Evolutionary conservation across 2,113 vertebrate genomes (phyloP).

Genomic region (Esox niger): DNA sequence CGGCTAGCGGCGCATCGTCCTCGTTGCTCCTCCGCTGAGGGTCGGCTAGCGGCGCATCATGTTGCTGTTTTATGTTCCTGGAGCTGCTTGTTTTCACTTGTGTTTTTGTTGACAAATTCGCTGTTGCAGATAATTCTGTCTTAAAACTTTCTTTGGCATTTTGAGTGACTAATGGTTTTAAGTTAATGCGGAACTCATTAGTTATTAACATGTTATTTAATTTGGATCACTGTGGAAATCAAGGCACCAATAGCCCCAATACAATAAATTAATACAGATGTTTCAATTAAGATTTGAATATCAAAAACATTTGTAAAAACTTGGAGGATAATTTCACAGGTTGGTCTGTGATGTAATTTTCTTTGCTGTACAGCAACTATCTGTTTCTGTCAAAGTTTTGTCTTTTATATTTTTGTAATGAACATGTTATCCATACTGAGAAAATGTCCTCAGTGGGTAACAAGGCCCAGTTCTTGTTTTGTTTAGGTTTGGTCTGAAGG

Average conservation of each 20-base stretch:
- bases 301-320: background rate
- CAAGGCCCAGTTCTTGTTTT: background rate
- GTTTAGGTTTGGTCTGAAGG: background rate
- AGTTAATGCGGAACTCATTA: background rate
- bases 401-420: background rate
- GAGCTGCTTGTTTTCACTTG: conserved; percentile 5
- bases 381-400: background rate
- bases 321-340: background rate
- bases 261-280: no score
- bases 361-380: background rate
- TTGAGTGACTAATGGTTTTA: background rate
- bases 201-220: background rate
- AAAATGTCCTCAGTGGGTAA: background rate
- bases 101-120: background rate
- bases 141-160: background rate
- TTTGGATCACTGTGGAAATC: background rate
- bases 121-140: background rate
- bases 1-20: no score
- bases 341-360: background rate
- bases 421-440: background rate
- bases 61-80: background rate
- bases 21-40: conserved; percentile 89
- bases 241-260: background rate
- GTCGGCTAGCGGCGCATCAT: conserved; percentile 74
- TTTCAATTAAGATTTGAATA: background rate